Percentiles rank a stretch among this genome's conserved stretches.
These are phyloP conservation scores for Protonibea diacanthus DNA, from an alignment of 2,797 vertebrate genomes.

Conservation along the genomic window DNA sequence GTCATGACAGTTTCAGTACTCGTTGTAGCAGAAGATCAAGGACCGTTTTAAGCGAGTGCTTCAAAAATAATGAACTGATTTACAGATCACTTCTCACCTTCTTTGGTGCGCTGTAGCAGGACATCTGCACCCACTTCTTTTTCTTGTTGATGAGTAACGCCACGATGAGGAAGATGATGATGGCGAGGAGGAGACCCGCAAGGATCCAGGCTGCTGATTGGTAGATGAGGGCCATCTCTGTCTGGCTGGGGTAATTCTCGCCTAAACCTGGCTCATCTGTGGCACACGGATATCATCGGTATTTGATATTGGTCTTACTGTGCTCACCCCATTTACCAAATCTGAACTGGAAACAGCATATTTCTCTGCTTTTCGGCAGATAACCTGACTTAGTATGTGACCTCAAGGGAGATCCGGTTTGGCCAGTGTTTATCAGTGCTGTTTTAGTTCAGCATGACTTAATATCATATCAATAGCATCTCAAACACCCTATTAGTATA, in stretches of 20 bases:
- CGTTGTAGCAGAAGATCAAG: conserved; percentile 49
- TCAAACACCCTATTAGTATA: conserved; percentile 20
- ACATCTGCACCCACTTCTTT: conserved; percentile 90
- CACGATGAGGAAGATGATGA: conserved; percentile 86
- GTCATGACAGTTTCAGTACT: conserved; percentile 45
- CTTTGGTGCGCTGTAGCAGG: conserved; percentile 88
- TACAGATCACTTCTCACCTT: conserved; percentile 78
- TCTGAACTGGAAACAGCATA: conserved; percentile 41
- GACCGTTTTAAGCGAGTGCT: not conserved
- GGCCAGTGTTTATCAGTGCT: conserved; percentile 35
- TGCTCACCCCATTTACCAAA: conserved; percentile 21
- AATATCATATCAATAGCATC: conserved; percentile 29
- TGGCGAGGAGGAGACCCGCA: conserved; percentile 86
- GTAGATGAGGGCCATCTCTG: conserved; percentile 87
- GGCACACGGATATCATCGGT: conserved; percentile 23
- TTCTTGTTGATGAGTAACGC: conserved; percentile 86
- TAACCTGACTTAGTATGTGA: conserved; percentile 2
- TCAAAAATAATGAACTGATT: conserved; percentile 1
- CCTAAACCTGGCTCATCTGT: conserved; percentile 72
- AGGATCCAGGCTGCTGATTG: conserved; percentile 89
- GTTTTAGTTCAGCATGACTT: conserved; percentile 40
- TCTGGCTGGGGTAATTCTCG: conserved; percentile 79
- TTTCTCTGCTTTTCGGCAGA: conserved; percentile 28
- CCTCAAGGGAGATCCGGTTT: conserved; percentile 32
- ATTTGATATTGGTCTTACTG: not conserved